phyloP scores from a whole-genome alignment of 2,888 invertebrate species.

The Machimus atricapillus region DNA sequence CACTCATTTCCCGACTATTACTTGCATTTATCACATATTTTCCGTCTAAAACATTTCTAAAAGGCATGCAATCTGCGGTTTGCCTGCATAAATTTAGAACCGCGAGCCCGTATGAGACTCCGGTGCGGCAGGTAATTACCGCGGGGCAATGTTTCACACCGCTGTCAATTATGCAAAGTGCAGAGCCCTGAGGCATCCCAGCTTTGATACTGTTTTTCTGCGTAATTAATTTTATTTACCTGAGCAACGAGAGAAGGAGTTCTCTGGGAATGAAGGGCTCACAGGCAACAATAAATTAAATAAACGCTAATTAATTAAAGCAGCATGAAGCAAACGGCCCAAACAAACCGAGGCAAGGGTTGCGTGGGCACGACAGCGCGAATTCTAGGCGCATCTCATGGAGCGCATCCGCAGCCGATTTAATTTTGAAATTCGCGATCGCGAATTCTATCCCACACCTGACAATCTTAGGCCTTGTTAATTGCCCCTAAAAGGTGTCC shows the following conservation, averaged over 20 bases:
- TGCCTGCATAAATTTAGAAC: neutral
- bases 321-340: neutral
- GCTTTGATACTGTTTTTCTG: neutral
- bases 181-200: neutral
- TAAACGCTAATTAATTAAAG: conserved; percentile 25
- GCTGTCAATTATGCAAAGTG: neutral
- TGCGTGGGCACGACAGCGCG: conserved; percentile 4
- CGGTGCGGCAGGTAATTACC: neutral
- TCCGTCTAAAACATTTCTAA: neutral
- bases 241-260: neutral
- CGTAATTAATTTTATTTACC: neutral
- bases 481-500: conserved; percentile 38
- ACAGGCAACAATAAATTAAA: conserved; percentile 21
- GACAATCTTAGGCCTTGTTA: neutral
- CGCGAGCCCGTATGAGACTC: neutral
- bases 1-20: neutral
- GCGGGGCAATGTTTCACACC: neutral
- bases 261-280: neutral
- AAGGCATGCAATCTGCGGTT: neutral
- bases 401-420: neutral
- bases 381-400: neutral
- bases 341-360: neutral
- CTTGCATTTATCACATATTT: neutral
- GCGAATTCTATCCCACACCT: neutral
- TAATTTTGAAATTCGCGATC: neutral